Evolutionary conservation across 2,113 vertebrate species (phyloP).

Genomic region (Copsychus sechellarum): DNA sequence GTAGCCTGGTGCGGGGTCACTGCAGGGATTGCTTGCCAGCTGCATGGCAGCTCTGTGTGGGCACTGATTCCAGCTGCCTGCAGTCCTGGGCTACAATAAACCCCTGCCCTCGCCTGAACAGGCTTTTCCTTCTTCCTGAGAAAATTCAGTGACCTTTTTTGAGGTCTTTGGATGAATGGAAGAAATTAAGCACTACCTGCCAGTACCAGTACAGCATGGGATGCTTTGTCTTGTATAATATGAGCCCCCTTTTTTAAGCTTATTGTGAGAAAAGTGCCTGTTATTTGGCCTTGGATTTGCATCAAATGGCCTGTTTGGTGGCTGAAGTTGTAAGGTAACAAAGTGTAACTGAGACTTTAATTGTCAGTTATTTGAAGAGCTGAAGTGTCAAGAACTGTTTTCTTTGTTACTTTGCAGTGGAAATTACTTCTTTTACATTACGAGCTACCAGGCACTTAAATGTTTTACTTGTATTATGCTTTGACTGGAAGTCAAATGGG

Average conservation of each 20-base stretch:
- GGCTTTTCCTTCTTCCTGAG: background rate
- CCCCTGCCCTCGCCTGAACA: background rate
- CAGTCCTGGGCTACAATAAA: rapidly evolving
- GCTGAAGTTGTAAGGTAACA: background rate
- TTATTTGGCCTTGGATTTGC: background rate
- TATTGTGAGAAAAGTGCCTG: background rate
- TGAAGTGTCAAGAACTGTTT: background rate
- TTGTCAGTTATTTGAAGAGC: background rate
- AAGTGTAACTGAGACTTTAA: background rate
- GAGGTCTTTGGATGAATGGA: background rate
- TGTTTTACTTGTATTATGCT: background rate
- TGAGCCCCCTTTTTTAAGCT: background rate
- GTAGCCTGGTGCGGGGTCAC: background rate
- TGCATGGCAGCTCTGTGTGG: background rate
- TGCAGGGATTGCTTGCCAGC: background rate
- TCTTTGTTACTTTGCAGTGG: background rate
- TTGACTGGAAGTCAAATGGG: background rate
- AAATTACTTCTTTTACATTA: background rate
- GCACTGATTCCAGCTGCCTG: background rate
- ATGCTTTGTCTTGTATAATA: background rate
- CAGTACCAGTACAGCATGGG: background rate
- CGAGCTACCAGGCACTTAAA: background rate
- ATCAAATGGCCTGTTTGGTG: background rate
- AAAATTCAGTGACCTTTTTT: background rate
- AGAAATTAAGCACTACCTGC: background rate